Base-by-base conservation (phyloP, 2,888 invertebrate species). In the Gymnocheta viridis region DNA sequence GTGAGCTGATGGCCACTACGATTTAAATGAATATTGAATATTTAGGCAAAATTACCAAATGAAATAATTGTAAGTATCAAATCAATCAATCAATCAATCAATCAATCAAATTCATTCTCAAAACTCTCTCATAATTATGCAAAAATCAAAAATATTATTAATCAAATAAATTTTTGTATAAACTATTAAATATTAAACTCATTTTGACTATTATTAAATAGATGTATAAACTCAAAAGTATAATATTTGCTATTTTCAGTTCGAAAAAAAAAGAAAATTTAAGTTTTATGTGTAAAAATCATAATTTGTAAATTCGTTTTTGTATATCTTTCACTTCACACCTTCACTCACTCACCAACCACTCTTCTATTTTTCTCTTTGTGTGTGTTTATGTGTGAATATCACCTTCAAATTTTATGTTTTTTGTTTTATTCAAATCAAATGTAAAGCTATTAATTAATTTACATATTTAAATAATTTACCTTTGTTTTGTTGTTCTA, bases 1-100 rank as follows among this genome's bases (percentile, higher is more conserved):
- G 85, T 92, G 91, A 91, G 91, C 91, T 91, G 92, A 91, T 90
- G 91, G 91, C 91, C 90, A 90, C 90, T 89, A 89, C 90, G 91
- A 91, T 73, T 82, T 60, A 89, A 89, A 88, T 90, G 90, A 88
- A 89, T 89, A 89, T 89, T 89, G 89, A 89, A 72, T 72, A 66
- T 72, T 89, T 88, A 91, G 88, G 88, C 88, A 89, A 89, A 88
- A 87, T 89, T 88, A 87, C 88, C 84, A 87, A 87, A 86, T 87
- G 85, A 88, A 88, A 90, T 64, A 79, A 79, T 91, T 89, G 91
- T 92, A 92, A 91, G 92, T 91, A 91, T 91, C 86, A 81, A 81
- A 85, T 58, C 77, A 83, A 81, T 85, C 64, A 82, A 83, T 82
- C 79, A 85, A 86, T 44, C 73, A 85, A 86, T 56, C 73, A 85